These are phyloP conservation scores for Ypsolopha scabrella DNA, from an alignment of 2,888 invertebrate species.

Conservation along the genomic window DNA sequence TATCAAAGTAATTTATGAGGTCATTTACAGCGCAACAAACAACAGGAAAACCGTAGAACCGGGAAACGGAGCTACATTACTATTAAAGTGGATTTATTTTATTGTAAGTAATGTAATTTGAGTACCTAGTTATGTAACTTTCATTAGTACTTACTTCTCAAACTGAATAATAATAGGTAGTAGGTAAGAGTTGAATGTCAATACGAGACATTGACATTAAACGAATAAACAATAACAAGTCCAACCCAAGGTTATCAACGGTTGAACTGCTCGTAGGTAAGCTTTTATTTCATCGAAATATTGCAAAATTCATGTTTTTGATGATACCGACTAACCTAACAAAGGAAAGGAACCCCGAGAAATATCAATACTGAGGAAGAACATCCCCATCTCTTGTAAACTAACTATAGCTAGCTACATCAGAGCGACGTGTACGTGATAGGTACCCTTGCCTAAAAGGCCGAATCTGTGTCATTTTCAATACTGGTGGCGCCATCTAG, in stretches of 20 bases:
- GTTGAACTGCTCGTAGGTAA: not conserved
- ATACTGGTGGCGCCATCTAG: slow-evolving; percentile 36
- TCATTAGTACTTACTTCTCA: too few species aligned
- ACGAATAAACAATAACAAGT: not conserved
- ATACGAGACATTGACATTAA: not conserved
- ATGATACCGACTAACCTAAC: not conserved
- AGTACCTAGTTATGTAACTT: too few species aligned
- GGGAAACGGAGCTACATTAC: too few species aligned
- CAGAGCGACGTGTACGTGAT: not conserved
- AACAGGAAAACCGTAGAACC: too few species aligned
- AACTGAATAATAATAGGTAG: slow-evolving; percentile 7
- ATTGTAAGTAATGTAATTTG: too few species aligned
- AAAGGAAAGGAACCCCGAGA: not conserved
- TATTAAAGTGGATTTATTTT: too few species aligned
- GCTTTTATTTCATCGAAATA: too few species aligned
- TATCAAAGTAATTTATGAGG: too few species aligned
- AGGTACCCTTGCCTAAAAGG: not conserved
- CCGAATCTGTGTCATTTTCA: not conserved
- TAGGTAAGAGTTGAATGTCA: not conserved
- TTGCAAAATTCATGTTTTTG: too few species aligned
- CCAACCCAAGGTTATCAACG: not conserved
- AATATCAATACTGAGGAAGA: not conserved
- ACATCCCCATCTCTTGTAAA: not conserved
- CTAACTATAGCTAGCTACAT: too few species aligned
- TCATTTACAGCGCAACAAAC: too few species aligned